Conservation (phyloP, 2,888 invertebrate species). For the Eilema sororculum region DNA sequence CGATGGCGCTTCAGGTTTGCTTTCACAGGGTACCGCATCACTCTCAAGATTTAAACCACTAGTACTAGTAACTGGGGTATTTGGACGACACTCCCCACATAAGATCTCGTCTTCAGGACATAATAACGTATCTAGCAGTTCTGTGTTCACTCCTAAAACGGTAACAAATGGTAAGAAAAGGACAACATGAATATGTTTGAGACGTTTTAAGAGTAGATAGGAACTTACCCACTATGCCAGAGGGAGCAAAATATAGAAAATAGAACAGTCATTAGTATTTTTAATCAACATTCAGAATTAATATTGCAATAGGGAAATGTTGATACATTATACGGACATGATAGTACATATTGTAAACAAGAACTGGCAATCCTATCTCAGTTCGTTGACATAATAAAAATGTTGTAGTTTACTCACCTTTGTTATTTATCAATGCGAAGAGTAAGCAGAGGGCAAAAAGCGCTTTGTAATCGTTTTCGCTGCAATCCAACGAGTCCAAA, state of each 20-base stretch:
- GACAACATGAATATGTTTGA: not conserved
- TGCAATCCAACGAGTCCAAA: slow-evolving; percentile 94
- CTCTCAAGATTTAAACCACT: slow-evolving; percentile 23
- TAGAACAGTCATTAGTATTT: slow-evolving; percentile 19
- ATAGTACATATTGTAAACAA: slow-evolving; percentile 16
- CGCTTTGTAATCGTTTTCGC: slow-evolving; percentile 97
- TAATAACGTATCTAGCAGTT: slow-evolving; percentile 92
- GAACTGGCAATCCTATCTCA: slow-evolving; percentile 22
- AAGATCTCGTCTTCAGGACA: slow-evolving; percentile 85
- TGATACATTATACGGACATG: slow-evolving; percentile 2
- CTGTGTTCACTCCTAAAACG: slow-evolving; percentile 92
- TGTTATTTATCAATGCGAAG: slow-evolving; percentile 97
- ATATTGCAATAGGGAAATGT: slow-evolving; percentile 11
- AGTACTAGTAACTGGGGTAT: slow-evolving; percentile 21
- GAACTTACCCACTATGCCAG: slow-evolving; percentile 28
- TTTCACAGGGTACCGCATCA: slow-evolving; percentile 54
- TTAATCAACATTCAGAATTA: slow-evolving; percentile 14
- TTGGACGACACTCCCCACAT: slow-evolving; percentile 31
- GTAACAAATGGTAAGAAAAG: slow-evolving; percentile 33
- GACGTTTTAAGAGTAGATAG: slow-evolving; percentile 1
- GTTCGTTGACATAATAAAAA: slow-evolving; percentile 30
- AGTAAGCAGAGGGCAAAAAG: slow-evolving; percentile 96
- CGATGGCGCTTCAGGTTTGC: slow-evolving; percentile 55
- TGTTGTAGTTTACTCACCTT: slow-evolving; percentile 88
- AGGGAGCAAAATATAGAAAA: slow-evolving; percentile 19